Evolutionary conservation across 2,888 invertebrate species (phyloP), one percentile per base, ranked within the genome.

Genomic region (Cancer borealis): DNA sequence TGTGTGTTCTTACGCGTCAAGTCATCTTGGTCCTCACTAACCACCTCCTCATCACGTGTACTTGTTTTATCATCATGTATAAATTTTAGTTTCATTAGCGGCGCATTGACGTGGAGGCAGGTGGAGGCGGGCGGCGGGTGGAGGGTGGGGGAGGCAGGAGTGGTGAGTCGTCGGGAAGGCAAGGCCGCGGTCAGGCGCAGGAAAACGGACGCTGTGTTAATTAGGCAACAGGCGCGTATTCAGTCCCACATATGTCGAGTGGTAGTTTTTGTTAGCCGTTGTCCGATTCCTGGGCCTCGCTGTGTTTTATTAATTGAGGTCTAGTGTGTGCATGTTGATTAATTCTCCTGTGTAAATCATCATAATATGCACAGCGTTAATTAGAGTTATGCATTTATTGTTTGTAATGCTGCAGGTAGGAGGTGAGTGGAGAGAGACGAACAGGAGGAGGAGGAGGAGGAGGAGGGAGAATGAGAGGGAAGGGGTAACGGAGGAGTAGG

Each of bases 201-300:
- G 49, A 30, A 93, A 93, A 73, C 92, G 92, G 88, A 93, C 92
- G 92, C 66, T 89, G 88, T 73, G 92, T 93, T 93, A 93, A 93
- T 93, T 93, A 93, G 92, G 89, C 92, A 93, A 93, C 92, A 93
- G 92, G 89, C 88, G 49, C 91, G 93, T 93, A 93, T 91, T 93
- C 93, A 93, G 91, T 84, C 47, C 91, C 93, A 89, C 89, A 89
- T 93, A 93, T 93, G 93, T 93, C 93, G 93, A 93, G 93, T 93
- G 93, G 89, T 89, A 93, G 93, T 93, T 93, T 93, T 93, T 93
- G 89, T 89, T 93, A 89, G 93, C 93, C 93, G 26, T 89, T 89
- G 93, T 93, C 93, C 93, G 93, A 93, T 89, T 93, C 93, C 93
- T 73, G 90, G 46, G 45, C 88, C 88, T 54, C 88, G 66, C 60